Percentiles rank a stretch among this genome's conserved stretches.
Evolutionary conservation across 1,140 invertebrate species (phyloP).

Genomic region (Cataglyphis hispanica): DNA sequence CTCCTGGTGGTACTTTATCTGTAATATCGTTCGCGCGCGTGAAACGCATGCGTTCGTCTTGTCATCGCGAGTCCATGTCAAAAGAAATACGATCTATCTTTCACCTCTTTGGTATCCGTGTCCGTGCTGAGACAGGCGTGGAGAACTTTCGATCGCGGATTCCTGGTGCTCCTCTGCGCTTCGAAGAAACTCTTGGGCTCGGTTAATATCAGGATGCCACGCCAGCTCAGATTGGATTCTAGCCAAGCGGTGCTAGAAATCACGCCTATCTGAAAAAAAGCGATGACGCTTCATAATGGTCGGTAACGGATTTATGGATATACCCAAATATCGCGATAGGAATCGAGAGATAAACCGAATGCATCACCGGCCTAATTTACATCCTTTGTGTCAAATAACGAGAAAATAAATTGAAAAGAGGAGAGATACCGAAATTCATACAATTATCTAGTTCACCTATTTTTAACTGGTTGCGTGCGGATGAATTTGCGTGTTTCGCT

Average conservation of each 20-base stretch:
- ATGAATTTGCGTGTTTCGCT: slow-evolving; percentile 38
- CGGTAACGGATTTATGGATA: background rate
- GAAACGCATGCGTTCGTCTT: background rate
- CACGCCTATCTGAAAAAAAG: slow-evolving; percentile 85
- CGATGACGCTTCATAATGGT: background rate
- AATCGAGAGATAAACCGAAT: background rate
- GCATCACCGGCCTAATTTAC: slow-evolving; percentile 4
- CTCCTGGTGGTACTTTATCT: slow-evolving; percentile 90
- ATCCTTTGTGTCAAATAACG: background rate
- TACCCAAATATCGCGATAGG: background rate
- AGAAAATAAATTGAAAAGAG: background rate
- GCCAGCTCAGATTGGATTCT: slow-evolving; percentile 91
- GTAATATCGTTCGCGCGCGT: slow-evolving; percentile 44
- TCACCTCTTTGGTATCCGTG: slow-evolving; percentile 91
- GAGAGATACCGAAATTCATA: slow-evolving; percentile 5
- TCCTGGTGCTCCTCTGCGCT: slow-evolving; percentile 83
- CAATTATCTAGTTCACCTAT: slow-evolving; percentile 8
- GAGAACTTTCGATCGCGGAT: slow-evolving; percentile 88
- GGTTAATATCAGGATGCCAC: slow-evolving; percentile 91
- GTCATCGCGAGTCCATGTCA: background rate
- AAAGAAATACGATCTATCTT: background rate
- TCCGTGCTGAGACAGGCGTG: slow-evolving; percentile 92
- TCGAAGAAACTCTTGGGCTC: slow-evolving; percentile 91
- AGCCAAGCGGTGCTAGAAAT: slow-evolving; percentile 90
- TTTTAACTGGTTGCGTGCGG: slow-evolving; percentile 46